Conservation (phyloP, 2,797 vertebrate species). For the Pseudotriccus pelzelni region DNA sequence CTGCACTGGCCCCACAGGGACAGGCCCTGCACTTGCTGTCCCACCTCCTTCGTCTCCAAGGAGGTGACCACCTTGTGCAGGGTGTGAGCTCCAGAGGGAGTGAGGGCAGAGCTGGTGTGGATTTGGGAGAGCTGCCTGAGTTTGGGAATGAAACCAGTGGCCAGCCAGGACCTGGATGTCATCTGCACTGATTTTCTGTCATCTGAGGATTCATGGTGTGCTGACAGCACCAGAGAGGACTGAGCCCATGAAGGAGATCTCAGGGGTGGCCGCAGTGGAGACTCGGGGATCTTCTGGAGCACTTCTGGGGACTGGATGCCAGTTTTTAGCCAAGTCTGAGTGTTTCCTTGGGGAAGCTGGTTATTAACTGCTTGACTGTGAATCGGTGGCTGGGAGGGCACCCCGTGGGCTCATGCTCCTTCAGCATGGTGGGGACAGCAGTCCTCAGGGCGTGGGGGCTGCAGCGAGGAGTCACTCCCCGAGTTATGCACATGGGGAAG, state of each 20-base stretch:
- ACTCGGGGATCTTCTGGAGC: background rate
- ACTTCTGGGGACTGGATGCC: background rate
- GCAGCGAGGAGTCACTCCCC: background rate
- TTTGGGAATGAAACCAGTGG: background rate
- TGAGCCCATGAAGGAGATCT: background rate
- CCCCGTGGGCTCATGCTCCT: background rate
- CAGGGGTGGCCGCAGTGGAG: accelerated
- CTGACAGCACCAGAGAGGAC: background rate
- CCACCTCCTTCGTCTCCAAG: background rate
- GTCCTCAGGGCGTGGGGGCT: accelerated
- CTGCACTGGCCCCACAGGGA: background rate
- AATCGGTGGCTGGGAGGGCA: background rate
- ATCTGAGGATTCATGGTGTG: background rate
- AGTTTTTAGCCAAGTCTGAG: background rate
- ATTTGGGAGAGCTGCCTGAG: background rate
- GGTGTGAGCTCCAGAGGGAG: background rate
- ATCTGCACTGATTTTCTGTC: background rate
- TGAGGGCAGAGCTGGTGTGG: background rate
- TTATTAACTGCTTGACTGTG: accelerated
- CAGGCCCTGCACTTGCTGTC: background rate
- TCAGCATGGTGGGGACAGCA: accelerated
- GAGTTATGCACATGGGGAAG: accelerated
- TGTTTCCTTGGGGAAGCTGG: background rate
- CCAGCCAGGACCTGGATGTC: background rate
- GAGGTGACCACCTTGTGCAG: background rate